Base-by-base conservation (phyloP, 2,797 vertebrate genomes). In the Ptychadena robeensis region DNA sequence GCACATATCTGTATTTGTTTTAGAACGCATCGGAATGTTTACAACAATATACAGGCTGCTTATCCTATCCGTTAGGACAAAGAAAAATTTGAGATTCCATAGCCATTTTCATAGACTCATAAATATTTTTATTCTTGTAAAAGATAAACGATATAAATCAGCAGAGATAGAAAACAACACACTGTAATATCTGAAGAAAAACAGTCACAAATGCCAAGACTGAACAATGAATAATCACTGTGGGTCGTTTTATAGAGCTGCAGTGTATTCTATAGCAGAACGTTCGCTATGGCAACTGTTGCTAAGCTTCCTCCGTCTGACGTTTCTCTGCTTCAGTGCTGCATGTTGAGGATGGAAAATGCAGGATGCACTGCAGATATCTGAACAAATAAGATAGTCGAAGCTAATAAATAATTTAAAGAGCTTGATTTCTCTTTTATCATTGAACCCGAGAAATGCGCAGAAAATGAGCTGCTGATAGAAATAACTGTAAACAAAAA, bases 261-360 rank as follows among this genome's bases (percentile, higher is more conserved):
- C 82, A 80, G 77, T 75, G 53, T n/a, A 75, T 68, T 53, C 64
- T 75, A 57, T 65, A 85, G 70, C 12, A 37, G 5, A 80, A 67
- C 25, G 0, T 82, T 90, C 64, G 83, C 86, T 88, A 79, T 86
- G 76, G 80, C 57, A 88, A 87, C 83, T 79, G 15, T 71, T 82
- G 73, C 9, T 82, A 87, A 82, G 85, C 74, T 32, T 81, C 75
- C 78, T 66, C 77, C 67, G 85, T 68, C 53, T 77, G 38, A 79
- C 82, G 74, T 63, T 75, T 69, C 44, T 38, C 37, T 79, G 81
- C 74, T 79, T 88, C 67, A 77, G 27, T 61, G 70, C 35, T 85
- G 18, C 18, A 59, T 79, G 83, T 85, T 31, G 35, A 25, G 34
- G 63, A 40, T 75, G 71, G 84, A 37, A 76, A 86, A 63, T 18